Evolutionary conservation across 2,888 invertebrate genomes (phyloP).

Genomic region (Cyrtodaria siliqua): DNA sequence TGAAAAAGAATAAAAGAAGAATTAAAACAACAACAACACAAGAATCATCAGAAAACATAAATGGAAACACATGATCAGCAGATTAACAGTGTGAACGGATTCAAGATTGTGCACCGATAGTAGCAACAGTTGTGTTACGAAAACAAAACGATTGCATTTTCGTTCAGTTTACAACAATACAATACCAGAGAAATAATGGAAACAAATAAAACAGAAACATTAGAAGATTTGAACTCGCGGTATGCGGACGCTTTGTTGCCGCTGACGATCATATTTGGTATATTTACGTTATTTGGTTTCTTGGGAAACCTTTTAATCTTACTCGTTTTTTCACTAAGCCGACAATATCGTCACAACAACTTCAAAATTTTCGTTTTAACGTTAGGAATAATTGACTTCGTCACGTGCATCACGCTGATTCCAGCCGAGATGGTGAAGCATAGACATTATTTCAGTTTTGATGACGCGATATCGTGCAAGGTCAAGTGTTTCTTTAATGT

Average conservation of each 20-base stretch:
- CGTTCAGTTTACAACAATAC: too few species aligned
- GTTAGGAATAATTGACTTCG: slow-evolving; percentile 53
- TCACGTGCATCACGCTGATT: slow-evolving; percentile 49
- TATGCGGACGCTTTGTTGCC: slow-evolving; percentile 55
- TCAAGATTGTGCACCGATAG: too few species aligned
- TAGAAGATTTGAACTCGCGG: slow-evolving; percentile 38
- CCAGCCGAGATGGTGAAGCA: slow-evolving; percentile 61
- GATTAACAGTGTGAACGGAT: too few species aligned
- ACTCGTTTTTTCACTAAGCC: slow-evolving; percentile 49
- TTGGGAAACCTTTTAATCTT: slow-evolving; percentile 54
- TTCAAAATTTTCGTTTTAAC: slow-evolving; percentile 56
- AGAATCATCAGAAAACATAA: too few species aligned
- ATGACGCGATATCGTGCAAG: slow-evolving; percentile 48
- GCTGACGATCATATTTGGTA: slow-evolving; percentile 46
- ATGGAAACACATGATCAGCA: too few species aligned
- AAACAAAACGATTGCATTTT: too few species aligned
- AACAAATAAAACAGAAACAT: slow-evolving; percentile 29
- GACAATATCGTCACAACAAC: slow-evolving; percentile 53
- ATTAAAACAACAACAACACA: too few species aligned
- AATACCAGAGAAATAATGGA: too few species aligned
- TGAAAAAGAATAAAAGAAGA: too few species aligned
- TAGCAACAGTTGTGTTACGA: too few species aligned
- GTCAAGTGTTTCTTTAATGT: slow-evolving; percentile 60
- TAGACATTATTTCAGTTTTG: slow-evolving; percentile 55
- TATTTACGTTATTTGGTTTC: slow-evolving; percentile 47